phyloP scores from a whole-genome alignment of 2,797 vertebrate species.

The Sebastolobus alascanus region DNA sequence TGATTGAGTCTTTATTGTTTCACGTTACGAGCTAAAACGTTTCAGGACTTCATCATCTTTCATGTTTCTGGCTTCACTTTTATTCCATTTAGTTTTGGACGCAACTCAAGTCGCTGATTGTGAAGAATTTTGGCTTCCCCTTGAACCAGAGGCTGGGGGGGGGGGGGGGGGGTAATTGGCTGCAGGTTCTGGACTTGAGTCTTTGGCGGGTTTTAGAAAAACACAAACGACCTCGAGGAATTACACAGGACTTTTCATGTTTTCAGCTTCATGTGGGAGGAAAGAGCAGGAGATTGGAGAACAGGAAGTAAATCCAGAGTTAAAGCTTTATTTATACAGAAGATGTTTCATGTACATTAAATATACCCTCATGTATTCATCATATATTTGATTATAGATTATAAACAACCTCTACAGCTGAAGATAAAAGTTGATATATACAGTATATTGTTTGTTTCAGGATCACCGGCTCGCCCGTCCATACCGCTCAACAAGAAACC shows the following conservation, averaged over 20 bases:
- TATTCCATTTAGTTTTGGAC: conserved; percentile 64
- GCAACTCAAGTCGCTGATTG: conserved; percentile 63
- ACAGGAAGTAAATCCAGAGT: neutral
- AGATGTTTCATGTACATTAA: neutral
- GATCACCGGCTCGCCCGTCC: conserved; percentile 60
- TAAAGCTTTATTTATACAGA: neutral
- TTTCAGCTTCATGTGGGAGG: conserved; percentile 49
- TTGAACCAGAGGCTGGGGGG: neutral
- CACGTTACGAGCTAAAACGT: conserved; percentile 48
- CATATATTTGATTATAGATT: too few species aligned
- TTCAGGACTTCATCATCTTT: conserved; percentile 54
- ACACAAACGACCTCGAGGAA: conserved; percentile 29
- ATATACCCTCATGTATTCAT: too few species aligned
- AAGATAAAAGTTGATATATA: too few species aligned
- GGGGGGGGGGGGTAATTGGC: conserved; percentile 44
- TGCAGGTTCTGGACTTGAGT: conserved; percentile 60
- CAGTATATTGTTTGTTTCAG: conserved; percentile 57
- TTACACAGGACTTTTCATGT: conserved; percentile 50
- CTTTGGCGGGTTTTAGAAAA: conserved; percentile 29
- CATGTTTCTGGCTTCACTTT: conserved; percentile 57
- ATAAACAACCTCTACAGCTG: too few species aligned
- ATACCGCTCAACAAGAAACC: conserved; percentile 70
- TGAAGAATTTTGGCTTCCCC: conserved; percentile 66
- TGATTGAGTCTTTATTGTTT: conserved; percentile 55
- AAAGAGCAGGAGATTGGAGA: neutral